phyloP scores from a whole-genome alignment of 2,888 invertebrate species.

The Amphipyra berbera region DNA sequence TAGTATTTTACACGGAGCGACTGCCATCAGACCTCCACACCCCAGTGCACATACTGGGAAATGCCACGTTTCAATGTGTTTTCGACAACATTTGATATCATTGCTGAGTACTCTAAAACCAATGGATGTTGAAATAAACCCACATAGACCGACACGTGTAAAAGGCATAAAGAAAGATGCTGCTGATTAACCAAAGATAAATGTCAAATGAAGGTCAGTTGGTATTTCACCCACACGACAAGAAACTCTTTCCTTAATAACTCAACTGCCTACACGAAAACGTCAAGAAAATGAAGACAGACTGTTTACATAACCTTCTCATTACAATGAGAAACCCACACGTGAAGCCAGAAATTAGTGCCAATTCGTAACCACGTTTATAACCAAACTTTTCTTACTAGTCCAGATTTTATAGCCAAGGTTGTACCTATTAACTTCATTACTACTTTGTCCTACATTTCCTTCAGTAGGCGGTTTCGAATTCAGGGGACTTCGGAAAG shows the following conservation, averaged over 20 bases:
- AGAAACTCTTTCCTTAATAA: conserved; percentile 17
- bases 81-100: no score
- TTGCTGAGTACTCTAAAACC: no score
- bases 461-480: conserved; percentile 4
- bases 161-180: no score
- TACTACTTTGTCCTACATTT: conserved; percentile 36
- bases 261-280: neutral
- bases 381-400: conserved; percentile 24
- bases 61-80: no score
- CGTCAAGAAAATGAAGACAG: no score
- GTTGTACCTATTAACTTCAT: conserved; percentile 8
- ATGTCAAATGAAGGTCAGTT: conserved; percentile 22
- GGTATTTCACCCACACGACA: conserved; percentile 1
- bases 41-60: no score
- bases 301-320: conserved; percentile 3
- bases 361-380: conserved; percentile 16
- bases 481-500: conserved; percentile 2
- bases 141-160: no score
- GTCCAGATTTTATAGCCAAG: conserved; percentile 20
- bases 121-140: no score
- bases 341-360: conserved; percentile 2
- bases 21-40: no score
- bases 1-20: no score
- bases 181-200: no score
- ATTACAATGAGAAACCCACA: conserved; percentile 5